Conservation (phyloP, 2,888 invertebrate genomes). For the Cataglyphis livida region DNA sequence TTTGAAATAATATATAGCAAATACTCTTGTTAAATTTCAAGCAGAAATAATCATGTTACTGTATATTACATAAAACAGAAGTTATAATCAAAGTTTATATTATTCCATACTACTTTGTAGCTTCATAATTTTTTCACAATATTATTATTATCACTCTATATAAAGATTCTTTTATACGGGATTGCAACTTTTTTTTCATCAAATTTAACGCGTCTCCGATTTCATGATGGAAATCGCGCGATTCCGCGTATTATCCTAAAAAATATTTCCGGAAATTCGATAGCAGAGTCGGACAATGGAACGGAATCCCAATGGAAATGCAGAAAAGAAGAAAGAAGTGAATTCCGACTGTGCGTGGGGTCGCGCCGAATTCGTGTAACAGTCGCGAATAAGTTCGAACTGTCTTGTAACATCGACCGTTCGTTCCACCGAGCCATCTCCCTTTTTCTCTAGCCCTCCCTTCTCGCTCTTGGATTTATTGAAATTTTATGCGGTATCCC, state of each 20-base stretch:
- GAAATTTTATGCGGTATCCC: slow-evolving; percentile 78
- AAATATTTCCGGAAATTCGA: slow-evolving; percentile 39
- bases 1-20: neutral
- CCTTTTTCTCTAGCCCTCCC: neutral
- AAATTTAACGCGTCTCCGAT: slow-evolving; percentile 1
- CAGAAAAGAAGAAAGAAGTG: slow-evolving; percentile 51
- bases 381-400: slow-evolving; percentile 73
- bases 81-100: neutral
- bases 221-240: slow-evolving; percentile 30
- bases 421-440: slow-evolving; percentile 62
- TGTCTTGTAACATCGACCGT: slow-evolving; percentile 74
- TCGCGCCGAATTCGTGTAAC: slow-evolving; percentile 62
- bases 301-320: slow-evolving; percentile 56
- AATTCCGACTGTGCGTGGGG: slow-evolving; percentile 53
- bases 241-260: slow-evolving; percentile 34
- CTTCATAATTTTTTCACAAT: slow-evolving; percentile 5
- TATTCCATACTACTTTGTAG: neutral
- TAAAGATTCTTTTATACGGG: neutral
- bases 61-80: neutral
- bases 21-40: neutral
- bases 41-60: neutral
- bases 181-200: neutral
- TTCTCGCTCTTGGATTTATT: slow-evolving; percentile 74
- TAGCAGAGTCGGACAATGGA: slow-evolving; percentile 43
- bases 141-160: neutral